Base-by-base conservation (phyloP, 2,113 vertebrate species). In the Tachysurus fulvidraco region DNA sequence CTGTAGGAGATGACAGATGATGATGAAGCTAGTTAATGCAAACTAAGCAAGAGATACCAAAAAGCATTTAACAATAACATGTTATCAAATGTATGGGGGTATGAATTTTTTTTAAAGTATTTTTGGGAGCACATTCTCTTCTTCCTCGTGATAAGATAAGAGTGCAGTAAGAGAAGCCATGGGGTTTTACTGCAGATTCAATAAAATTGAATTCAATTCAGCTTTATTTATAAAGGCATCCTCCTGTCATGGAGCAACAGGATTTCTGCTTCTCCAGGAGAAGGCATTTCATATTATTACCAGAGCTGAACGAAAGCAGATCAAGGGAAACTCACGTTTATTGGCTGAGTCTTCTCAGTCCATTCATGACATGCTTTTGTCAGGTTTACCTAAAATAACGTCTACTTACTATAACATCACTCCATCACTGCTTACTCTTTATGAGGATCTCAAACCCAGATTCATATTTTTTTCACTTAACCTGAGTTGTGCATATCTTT, bases 1-100 rank as follows among this genome's bases (percentile, higher is more conserved):
- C 98, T 99, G 92, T 23, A 89, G 88, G 89, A 60, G 64, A 85
- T 13, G 87, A 79, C 57, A 64, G 11, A 28, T 50, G n/a, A 30
- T 28, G 83, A 50, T 83, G 81, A 46, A 78, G 19, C n/a, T 87
- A 30, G 30, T 17, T 25, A 10, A 65, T 52, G 17, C 17, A 4
- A 86, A 54, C 36, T 67, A 28, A 74, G 16, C 17, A 5, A 46
- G 8, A 28, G 5, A 73, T 23, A 73, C 8, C 9, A 73, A 73
- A 44, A 73, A 44, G 69, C 36, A 44, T 73, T 36, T 73, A 73
- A 73, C 17, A 23, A 46, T 25, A 74, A 23, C n/a, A 21, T 44
- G 41, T 44, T 73, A 46, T 11, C 71, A 46, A 44, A 77, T 28
- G 30, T 21, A 19, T 67, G 11, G 14, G 7, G 25, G 25, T 28